phyloP scores from a whole-genome alignment of 2,797 vertebrate genomes.

The Schizothorax lantsangensis region DNA sequence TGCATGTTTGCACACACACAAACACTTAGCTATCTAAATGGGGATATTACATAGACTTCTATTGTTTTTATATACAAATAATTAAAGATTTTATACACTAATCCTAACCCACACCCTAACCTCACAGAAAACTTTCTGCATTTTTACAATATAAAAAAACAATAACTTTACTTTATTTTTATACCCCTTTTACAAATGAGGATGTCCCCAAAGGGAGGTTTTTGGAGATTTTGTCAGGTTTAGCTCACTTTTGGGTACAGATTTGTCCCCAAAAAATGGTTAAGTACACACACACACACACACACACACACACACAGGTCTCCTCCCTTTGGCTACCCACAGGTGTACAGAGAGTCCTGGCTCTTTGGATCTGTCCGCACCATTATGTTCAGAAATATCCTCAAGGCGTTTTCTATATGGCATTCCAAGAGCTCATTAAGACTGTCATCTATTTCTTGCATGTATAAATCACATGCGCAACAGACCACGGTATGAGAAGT shows the following conservation, averaged over 20 bases:
- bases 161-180: too few species aligned
- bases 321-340: conserved; percentile 34
- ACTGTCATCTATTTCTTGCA: conserved; percentile 16
- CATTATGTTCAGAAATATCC: conserved; percentile 42
- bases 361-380: conserved; percentile 17
- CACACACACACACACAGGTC: background rate
- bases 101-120: too few species aligned
- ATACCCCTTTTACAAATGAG: too few species aligned
- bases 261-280: too few species aligned
- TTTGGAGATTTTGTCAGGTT: too few species aligned
- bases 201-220: too few species aligned
- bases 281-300: background rate
- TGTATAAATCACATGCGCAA: conserved; percentile 31
- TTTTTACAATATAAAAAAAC: too few species aligned
- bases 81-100: too few species aligned
- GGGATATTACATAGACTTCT: background rate
- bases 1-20: background rate
- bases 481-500: conserved; percentile 1
- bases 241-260: too few species aligned
- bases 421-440: conserved; percentile 40
- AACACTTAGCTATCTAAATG: too few species aligned
- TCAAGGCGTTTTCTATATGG: conserved; percentile 24
- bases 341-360: conserved; percentile 40
- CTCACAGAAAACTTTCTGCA: too few species aligned
- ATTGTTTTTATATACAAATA: background rate